These are phyloP conservation scores for Laupala kohalensis DNA, from an alignment of 1,140 invertebrate genomes.

Conservation along the genomic window DNA sequence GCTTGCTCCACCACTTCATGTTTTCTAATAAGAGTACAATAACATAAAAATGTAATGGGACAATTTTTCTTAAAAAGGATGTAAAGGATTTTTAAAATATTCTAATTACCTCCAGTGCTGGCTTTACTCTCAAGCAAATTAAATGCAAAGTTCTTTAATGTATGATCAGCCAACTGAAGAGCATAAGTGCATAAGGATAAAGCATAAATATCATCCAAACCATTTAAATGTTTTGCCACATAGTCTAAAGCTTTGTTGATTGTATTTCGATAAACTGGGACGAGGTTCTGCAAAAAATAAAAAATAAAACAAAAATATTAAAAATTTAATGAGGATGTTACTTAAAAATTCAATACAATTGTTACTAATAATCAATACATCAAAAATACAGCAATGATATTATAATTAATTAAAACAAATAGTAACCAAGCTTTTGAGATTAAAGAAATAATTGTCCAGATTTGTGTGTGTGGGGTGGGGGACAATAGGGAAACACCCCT, in stretches of 20 bases:
- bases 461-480: too few species aligned
- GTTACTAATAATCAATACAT: too few species aligned
- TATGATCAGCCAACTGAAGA: slow-evolving; percentile 59
- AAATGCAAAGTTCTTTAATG: slow-evolving; percentile 48
- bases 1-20: slow-evolving; percentile 58
- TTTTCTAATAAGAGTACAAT: slow-evolving; percentile 39
- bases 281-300: slow-evolving; percentile 20
- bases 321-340: too few species aligned
- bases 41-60: neutral
- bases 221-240: slow-evolving; percentile 56
- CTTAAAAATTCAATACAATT: too few species aligned
- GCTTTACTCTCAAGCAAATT: slow-evolving; percentile 46
- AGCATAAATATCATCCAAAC: slow-evolving; percentile 59
- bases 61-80: neutral
- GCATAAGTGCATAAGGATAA: slow-evolving; percentile 64
- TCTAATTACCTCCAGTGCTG: slow-evolving; percentile 26
- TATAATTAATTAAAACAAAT: too few species aligned
- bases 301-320: too few species aligned
- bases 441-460: too few species aligned
- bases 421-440: too few species aligned
- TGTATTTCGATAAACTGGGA: slow-evolving; percentile 39
- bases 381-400: too few species aligned
- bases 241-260: slow-evolving; percentile 69
- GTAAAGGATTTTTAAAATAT: neutral
- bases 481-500: too few species aligned